Base-by-base conservation (phyloP, 2,888 invertebrate species). In the Spatulosminthurus flaviceps region DNA sequence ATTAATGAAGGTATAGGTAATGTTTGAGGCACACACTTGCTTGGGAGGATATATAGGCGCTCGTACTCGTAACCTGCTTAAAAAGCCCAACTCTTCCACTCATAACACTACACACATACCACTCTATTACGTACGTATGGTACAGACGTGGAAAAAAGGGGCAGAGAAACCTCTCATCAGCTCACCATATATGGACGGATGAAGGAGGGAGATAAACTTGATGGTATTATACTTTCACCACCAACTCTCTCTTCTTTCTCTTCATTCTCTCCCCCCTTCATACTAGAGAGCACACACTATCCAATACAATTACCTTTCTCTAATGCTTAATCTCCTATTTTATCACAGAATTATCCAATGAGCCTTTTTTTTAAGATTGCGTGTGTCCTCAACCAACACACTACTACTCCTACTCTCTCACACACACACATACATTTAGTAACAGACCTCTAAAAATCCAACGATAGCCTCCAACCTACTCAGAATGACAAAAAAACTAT, bases 241-340 rank as follows among this genome's bases (percentile, higher is more conserved):
- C 51, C 51, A 51, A 51, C 51, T n/a, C 51, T 19, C 1, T 2
- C 51, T 19, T n/a, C n/a, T 16, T 16, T 64, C n/a, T 16, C 2
- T 22, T 64, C 26, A n/a, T 64, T 64, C 24, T 64, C 64, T 21
- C 11, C 4, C n/a, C 2, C 21, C 24, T 16, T 24, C 11, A 19
- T 5, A 7, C 9, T 22, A 19, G 22, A 61, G 5, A 19, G n/a
- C 61, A 13, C 22, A 21, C 61, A 21, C 61, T 21, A 13, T 7
- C 26, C 76, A 42, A 76, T 26, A 42, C 41, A 66, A 66, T 76
- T 76, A 67, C 43, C 43, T 76, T 76, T 28, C 29, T n/a, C 24
- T 66, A 67, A 76, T 67, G 43, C 67, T 66, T 67, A 76, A 76
- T 76, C 76, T 76, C 19, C 34, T 76, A 64, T 76, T 74, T 76